Percentiles rank a stretch among this genome's conserved stretches.
These are phyloP conservation scores for Muscicapa striata DNA, from an alignment of 2,797 vertebrate genomes.

Conservation along the genomic window DNA sequence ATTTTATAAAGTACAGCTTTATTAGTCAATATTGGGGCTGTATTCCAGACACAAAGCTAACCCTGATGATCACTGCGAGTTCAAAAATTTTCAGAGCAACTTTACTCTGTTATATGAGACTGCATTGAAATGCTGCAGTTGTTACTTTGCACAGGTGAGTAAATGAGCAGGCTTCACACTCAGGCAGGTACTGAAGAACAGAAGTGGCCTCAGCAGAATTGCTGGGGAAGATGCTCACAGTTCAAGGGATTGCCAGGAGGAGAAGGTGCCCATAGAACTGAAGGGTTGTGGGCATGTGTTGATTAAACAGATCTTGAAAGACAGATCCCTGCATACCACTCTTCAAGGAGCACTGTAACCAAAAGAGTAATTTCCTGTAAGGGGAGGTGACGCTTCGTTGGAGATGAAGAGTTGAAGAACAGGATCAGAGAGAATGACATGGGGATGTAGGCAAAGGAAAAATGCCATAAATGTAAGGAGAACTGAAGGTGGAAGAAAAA, in stretches of 20 bases:
- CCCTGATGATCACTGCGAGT: background rate
- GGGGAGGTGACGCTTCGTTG: fast-evolving
- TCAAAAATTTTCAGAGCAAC: background rate
- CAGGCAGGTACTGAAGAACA: background rate
- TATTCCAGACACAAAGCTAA: background rate
- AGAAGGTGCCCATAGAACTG: background rate
- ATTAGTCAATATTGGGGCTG: fast-evolving
- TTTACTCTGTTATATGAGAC: background rate
- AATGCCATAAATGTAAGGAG: background rate
- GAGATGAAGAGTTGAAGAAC: background rate
- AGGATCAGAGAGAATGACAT: background rate
- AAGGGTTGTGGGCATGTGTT: background rate
- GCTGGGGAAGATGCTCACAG: background rate
- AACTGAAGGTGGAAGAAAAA: background rate
- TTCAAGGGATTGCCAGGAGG: background rate
- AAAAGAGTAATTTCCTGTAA: background rate
- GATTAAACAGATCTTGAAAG: background rate
- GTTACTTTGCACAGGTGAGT: background rate
- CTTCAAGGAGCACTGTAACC: background rate
- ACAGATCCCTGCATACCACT: background rate
- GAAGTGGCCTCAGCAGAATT: background rate
- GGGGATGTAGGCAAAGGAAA: background rate
- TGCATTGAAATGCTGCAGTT: background rate
- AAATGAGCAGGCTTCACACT: background rate
- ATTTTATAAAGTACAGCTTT: background rate